A percentile compares a stretch with the other conserved stretches of the same genome.
These are phyloP conservation scores for Agonum fuliginosum DNA, from an alignment of 2,888 invertebrate species.

Conservation along the genomic window DNA sequence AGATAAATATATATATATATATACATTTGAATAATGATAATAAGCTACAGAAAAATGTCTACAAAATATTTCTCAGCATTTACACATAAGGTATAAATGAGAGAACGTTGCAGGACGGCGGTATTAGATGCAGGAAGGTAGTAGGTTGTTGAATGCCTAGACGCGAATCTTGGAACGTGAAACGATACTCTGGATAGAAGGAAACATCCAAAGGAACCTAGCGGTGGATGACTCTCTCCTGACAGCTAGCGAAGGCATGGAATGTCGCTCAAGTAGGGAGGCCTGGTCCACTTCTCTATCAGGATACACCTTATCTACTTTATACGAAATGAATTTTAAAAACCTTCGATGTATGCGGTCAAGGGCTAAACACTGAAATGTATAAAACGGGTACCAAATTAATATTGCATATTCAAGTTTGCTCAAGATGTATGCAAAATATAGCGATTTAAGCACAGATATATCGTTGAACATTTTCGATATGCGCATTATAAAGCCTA, in stretches of 20 bases:
- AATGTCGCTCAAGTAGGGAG: neutral
- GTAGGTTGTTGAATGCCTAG: no score
- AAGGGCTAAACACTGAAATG: neutral
- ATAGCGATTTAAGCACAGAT: neutral
- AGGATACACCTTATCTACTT: constrained; percentile 1
- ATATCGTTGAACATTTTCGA: neutral
- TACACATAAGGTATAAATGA: no score
- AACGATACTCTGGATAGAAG: neutral
- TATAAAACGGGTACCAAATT: constrained; percentile 2
- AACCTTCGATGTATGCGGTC: neutral
- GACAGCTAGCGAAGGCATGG: neutral
- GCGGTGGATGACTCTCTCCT: neutral
- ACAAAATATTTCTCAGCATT: no score
- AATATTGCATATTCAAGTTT: neutral
- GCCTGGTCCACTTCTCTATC: neutral
- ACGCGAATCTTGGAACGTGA: neutral
- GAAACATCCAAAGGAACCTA: neutral
- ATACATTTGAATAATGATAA: no score
- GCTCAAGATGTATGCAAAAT: neutral
- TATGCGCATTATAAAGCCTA: constrained; percentile 1
- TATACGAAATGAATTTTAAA: neutral
- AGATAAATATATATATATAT: no score
- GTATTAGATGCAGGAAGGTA: no score
- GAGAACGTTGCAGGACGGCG: no score
- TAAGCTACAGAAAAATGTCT: no score